Percentiles rank a stretch among this genome's conserved stretches.
These are phyloP conservation scores for Mus minutoides DNA, from an alignment of 2,797 vertebrate genomes.

Conservation along the genomic window DNA sequence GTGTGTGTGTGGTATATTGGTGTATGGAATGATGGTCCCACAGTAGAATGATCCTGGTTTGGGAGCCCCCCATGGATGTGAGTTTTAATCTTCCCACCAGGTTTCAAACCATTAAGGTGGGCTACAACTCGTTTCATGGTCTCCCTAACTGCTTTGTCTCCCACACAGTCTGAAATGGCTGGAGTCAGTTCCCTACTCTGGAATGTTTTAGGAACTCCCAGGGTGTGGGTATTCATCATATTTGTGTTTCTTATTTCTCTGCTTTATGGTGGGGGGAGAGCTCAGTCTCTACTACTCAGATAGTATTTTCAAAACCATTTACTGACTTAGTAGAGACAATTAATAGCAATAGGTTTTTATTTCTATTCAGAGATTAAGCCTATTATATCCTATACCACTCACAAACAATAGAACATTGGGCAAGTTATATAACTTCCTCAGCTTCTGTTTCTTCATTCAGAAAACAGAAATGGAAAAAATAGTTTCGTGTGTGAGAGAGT, in stretches of 20 bases:
- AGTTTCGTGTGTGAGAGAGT: neutral
- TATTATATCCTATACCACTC: neutral
- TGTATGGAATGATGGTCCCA: neutral
- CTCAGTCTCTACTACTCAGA: neutral
- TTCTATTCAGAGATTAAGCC: neutral
- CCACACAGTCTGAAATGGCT: accelerated
- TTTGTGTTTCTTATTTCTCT: neutral
- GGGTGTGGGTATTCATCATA: accelerated
- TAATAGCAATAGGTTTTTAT: neutral
- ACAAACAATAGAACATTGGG: neutral
- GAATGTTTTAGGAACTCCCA: neutral
- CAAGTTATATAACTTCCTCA: neutral
- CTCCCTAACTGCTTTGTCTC: neutral
- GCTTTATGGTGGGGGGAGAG: neutral
- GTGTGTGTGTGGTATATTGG: neutral
- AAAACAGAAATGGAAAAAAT: neutral
- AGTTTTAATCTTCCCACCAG: neutral
- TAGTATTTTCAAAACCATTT: neutral
- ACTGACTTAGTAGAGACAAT: neutral
- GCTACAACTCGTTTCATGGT: neutral
- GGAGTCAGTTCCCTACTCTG: neutral
- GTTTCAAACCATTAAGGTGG: neutral
- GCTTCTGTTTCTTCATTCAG: conserved; percentile 24
- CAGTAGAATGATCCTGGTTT: neutral
- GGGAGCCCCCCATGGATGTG: neutral